Conservation (phyloP, 1,140 invertebrate species). For the Trachymyrmex cornetzi region DNA sequence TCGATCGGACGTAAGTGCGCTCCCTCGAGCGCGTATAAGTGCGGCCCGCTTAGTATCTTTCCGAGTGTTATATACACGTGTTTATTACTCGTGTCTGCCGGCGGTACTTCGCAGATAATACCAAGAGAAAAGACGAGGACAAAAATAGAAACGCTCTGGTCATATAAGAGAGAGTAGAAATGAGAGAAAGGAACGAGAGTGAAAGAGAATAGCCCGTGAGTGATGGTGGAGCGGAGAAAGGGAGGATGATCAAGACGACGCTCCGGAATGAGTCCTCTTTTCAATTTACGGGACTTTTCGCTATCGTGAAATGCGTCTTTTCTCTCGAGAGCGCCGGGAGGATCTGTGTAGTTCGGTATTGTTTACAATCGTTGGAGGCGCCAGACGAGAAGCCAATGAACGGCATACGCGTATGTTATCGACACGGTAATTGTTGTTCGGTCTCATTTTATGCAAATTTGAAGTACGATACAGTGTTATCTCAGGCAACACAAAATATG, state of each 20-base stretch:
- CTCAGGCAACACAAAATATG: conserved; percentile 13
- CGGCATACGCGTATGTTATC: conserved; percentile 34
- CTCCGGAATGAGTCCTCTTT: conserved; percentile 58
- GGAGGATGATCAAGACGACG: conserved; percentile 19
- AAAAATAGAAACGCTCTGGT: conserved; percentile 52
- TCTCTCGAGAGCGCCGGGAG: conserved; percentile 4
- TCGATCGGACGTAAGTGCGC: conserved; percentile 44
- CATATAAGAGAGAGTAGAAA: conserved; percentile 4
- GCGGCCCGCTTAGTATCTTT: conserved; percentile 59
- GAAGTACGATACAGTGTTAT: conserved; percentile 9
- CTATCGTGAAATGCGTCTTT: conserved; percentile 48
- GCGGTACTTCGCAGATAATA: conserved; percentile 56
- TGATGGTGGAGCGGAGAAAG: neutral
- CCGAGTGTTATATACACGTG: conserved; percentile 67
- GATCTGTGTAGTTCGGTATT: conserved; percentile 57
- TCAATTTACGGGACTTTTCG: conserved; percentile 59
- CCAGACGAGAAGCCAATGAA: conserved; percentile 60
- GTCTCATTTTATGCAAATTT: conserved; percentile 42
- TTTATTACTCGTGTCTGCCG: conserved; percentile 58
- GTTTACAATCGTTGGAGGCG: conserved; percentile 49
- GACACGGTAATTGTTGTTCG: conserved; percentile 47
- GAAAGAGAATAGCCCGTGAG: neutral
- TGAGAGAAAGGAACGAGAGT: conserved; percentile 7
- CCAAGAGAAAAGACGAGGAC: conserved; percentile 52
- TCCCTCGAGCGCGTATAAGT: conserved; percentile 39